These are phyloP conservation scores for Paramisgurnus dabryanus DNA, from an alignment of 2,113 vertebrate species.

Conservation along the genomic window DNA sequence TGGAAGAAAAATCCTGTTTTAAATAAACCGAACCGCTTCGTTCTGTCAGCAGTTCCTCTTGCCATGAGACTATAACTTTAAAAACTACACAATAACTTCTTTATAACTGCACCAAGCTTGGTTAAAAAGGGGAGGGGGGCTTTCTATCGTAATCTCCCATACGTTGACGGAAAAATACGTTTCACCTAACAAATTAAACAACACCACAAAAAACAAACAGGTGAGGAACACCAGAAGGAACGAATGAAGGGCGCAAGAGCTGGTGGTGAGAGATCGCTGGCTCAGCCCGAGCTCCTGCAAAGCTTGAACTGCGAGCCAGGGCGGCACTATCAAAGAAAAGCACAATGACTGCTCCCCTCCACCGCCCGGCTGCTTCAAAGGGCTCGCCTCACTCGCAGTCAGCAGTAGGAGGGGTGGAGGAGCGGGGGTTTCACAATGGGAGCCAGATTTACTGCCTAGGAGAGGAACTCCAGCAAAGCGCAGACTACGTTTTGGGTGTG, in stretches of 20 bases:
- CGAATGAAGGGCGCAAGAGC: conserved; percentile 55
- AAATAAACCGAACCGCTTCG: conserved; percentile 54
- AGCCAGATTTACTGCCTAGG: conserved; percentile 53
- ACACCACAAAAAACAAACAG: neutral
- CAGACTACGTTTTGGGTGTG: conserved; percentile 30
- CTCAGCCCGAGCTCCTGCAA: conserved; percentile 67
- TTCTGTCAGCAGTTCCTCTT: conserved; percentile 64
- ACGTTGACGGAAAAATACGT: neutral
- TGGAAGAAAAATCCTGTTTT: conserved; percentile 59
- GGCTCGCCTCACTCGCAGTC: conserved; percentile 74
- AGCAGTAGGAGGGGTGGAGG: conserved; percentile 58
- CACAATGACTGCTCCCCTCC: conserved; percentile 83
- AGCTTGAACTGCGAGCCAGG: conserved; percentile 71
- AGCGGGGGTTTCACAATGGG: conserved; percentile 52
- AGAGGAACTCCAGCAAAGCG: conserved; percentile 57
- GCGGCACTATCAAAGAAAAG: conserved; percentile 81
- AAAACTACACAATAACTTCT: conserved; percentile 50
- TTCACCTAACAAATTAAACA: neutral
- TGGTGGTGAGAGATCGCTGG: conserved; percentile 74
- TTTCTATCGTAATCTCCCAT: neutral
- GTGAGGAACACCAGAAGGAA: conserved; percentile 12
- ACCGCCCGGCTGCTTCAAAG: conserved; percentile 90
- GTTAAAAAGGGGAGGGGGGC: neutral
- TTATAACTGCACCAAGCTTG: conserved; percentile 54
- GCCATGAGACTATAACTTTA: conserved; percentile 57